phyloP scores from a whole-genome alignment of 2,888 invertebrate species.

The Drosophila subquinaria region DNA sequence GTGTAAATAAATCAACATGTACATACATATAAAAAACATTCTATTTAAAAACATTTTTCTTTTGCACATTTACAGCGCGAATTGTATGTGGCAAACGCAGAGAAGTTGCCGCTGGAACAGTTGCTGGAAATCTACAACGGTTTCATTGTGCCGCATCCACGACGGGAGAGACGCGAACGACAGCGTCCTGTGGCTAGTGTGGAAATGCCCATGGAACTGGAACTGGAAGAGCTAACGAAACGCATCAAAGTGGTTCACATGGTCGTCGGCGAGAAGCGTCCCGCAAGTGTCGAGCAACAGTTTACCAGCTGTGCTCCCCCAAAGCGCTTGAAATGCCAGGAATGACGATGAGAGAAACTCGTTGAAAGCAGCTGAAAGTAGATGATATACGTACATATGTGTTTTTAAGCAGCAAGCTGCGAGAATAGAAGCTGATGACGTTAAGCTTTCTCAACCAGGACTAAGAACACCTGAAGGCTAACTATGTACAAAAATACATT shows the following conservation, averaged over 20 bases:
- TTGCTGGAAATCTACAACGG: constrained; percentile 45
- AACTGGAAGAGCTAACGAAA: constrained; percentile 34
- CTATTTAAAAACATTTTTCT: no score
- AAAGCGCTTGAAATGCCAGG: background rate
- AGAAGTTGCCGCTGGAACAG: constrained; percentile 30
- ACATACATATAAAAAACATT: background rate
- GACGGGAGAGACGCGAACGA: constrained; percentile 45
- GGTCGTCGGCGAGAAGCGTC: constrained; percentile 39
- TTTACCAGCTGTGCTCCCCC: background rate
- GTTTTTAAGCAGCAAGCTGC: background rate
- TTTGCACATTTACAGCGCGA: constrained; percentile 37
- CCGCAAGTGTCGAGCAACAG: background rate
- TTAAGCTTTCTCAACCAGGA: background rate
- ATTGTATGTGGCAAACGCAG: constrained; percentile 33
- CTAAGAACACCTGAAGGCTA: background rate
- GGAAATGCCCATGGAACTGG: background rate
- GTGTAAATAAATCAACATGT: background rate
- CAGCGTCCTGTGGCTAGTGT: background rate
- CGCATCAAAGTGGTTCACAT: constrained; percentile 40
- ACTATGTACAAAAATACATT: background rate
- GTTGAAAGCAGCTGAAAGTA: background rate
- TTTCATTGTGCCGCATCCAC: constrained; percentile 52
- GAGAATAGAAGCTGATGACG: background rate
- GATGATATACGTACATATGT: no score
- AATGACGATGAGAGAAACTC: background rate